Evolutionary conservation across 2,888 invertebrate genomes (phyloP).

Genomic region (Rhingia rostrata): DNA sequence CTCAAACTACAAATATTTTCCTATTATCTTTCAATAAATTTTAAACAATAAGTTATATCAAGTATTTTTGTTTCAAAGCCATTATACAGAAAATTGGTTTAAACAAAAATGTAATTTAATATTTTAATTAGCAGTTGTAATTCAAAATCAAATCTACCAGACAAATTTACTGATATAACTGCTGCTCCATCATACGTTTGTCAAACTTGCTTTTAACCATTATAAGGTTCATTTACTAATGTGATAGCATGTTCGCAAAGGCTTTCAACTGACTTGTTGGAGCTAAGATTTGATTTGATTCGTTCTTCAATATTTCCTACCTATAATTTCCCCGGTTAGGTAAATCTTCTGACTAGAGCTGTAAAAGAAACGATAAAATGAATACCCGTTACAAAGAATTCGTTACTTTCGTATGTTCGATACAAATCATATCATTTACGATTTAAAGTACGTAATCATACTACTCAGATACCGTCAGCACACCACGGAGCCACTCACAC

Average conservation of each 20-base stretch:
- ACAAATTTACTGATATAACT: not conserved
- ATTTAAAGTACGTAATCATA: too few species aligned
- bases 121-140: not conserved
- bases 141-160: slow-evolving; percentile 7
- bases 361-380: too few species aligned
- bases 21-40: too few species aligned
- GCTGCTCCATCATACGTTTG: slow-evolving; percentile 26
- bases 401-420: too few species aligned
- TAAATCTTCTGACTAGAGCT: slow-evolving; percentile 20
- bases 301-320: not conserved
- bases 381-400: too few species aligned
- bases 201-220: slow-evolving; percentile 6
- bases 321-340: slow-evolving; percentile 22
- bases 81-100: too few species aligned
- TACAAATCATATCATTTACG: too few species aligned
- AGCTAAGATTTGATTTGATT: not conserved
- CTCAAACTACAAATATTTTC: too few species aligned
- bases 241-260: not conserved
- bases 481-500: too few species aligned
- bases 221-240: not conserved
- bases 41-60: too few species aligned
- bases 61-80: too few species aligned
- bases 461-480: too few species aligned
- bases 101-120: not conserved
- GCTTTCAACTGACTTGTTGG: not conserved